phyloP scores from a whole-genome alignment of 2,888 invertebrate species.

The Phaedon cochleariae region DNA sequence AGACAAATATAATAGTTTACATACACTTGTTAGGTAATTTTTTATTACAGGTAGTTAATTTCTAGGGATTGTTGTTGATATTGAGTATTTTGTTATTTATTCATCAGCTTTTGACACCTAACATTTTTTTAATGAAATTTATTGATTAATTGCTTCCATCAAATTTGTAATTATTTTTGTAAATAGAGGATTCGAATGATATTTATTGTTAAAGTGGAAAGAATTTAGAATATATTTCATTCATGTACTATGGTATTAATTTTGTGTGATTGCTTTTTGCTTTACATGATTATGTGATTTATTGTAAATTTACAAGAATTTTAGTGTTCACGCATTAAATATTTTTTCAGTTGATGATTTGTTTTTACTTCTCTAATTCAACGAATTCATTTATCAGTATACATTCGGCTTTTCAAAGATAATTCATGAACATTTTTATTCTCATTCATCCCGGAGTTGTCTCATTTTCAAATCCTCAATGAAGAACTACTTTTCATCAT shows the following conservation, averaged over 20 bases:
- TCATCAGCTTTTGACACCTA: not conserved
- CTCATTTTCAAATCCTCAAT: too few species aligned
- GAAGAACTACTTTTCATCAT: too few species aligned
- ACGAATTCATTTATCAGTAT: too few species aligned
- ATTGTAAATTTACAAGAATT: not conserved
- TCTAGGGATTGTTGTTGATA: not conserved
- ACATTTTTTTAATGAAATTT: not conserved
- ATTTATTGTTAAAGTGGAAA: not conserved
- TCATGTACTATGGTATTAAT: not conserved
- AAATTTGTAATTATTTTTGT: not conserved
- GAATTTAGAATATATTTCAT: too few species aligned
- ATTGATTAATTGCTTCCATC: not conserved
- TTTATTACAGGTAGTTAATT: not conserved
- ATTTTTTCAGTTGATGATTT: not conserved
- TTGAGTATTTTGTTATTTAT: not conserved
- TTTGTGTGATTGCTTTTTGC: slow-evolving; percentile 1
- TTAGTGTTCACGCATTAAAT: not conserved
- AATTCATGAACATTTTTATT: too few species aligned
- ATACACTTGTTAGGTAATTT: not conserved
- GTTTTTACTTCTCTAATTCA: too few species aligned
- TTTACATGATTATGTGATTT: slow-evolving; percentile 7
- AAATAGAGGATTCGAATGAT: not conserved
- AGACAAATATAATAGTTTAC: too few species aligned
- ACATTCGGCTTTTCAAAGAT: not conserved
- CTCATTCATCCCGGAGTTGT: too few species aligned